Evolutionary conservation across 2,113 vertebrate genomes (phyloP).

Genomic region (Chamaetylas fuelleborni): DNA sequence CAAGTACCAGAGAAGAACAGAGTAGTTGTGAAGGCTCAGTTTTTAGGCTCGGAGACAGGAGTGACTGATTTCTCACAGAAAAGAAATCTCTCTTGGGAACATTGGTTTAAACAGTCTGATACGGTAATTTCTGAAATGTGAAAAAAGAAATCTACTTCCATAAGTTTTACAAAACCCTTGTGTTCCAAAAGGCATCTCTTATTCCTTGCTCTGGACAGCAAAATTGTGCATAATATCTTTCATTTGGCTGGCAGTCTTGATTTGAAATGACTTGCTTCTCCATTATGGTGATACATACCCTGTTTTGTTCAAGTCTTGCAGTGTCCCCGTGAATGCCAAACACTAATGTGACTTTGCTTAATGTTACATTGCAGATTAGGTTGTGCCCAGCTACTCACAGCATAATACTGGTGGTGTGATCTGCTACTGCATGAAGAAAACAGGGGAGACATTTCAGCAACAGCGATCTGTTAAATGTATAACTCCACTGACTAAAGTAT

Average conservation of each 20-base stretch:
- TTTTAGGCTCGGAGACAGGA: background rate
- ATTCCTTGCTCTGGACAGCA: background rate
- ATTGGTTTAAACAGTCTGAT: background rate
- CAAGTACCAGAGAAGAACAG: background rate
- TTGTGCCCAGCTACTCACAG: background rate
- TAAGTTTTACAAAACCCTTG: background rate
- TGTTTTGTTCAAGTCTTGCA: background rate
- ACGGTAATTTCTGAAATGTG: background rate
- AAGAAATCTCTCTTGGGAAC: background rate
- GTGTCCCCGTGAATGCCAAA: background rate
- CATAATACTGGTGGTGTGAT: background rate
- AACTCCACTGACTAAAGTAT: background rate
- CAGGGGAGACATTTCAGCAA: background rate
- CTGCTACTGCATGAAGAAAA: background rate
- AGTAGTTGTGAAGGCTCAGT: background rate
- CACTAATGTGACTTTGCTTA: background rate
- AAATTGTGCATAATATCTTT: background rate
- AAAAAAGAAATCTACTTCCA: background rate
- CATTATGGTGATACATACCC: too few relatives aligned
- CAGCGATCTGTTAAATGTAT: background rate
- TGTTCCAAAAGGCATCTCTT: background rate
- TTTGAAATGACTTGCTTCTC: too few relatives aligned
- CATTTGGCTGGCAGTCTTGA: background rate
- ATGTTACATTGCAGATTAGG: background rate
- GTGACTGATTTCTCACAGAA: background rate